phyloP scores from a whole-genome alignment of 2,113 vertebrate species.

The Indicator maculatus region DNA sequence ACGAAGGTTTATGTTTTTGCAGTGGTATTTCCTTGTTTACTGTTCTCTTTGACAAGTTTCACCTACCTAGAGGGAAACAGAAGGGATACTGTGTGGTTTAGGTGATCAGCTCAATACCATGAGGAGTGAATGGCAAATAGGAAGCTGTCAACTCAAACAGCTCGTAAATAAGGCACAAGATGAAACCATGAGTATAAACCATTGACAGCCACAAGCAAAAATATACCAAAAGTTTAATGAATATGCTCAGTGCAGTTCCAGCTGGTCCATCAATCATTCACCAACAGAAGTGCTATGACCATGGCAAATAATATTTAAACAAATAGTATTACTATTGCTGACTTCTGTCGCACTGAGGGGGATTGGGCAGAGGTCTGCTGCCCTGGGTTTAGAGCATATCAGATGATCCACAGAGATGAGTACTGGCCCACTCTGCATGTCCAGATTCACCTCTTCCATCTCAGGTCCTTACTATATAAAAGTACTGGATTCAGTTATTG shows the following conservation, averaged over 20 bases:
- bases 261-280: constrained; percentile 20
- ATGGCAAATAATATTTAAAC: constrained; percentile 19
- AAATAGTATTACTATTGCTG: not conserved
- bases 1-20: not conserved
- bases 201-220: constrained; percentile 35
- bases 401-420: not conserved
- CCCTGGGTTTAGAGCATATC: not conserved
- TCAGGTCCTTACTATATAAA: not conserved
- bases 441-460: not conserved
- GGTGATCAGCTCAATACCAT: constrained; percentile 10
- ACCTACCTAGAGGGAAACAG: constrained; percentile 18
- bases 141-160: constrained; percentile 34
- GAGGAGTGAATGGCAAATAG: constrained; percentile 12
- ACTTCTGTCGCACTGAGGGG: not conserved
- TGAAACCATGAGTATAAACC: constrained; percentile 24
- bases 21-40: constrained; percentile 30
- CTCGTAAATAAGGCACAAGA: constrained; percentile 50
- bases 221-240: constrained; percentile 6
- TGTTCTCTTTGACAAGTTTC: constrained; percentile 36
- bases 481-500: not conserved
- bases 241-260: not conserved
- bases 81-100: constrained; percentile 31
- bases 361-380: not conserved
- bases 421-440: not conserved
- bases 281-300: constrained; percentile 6